A percentile compares a stretch with the other conserved stretches of the same genome.
phyloP scores from a whole-genome alignment of 2,113 vertebrate genomes.

The Jacana jacana region DNA sequence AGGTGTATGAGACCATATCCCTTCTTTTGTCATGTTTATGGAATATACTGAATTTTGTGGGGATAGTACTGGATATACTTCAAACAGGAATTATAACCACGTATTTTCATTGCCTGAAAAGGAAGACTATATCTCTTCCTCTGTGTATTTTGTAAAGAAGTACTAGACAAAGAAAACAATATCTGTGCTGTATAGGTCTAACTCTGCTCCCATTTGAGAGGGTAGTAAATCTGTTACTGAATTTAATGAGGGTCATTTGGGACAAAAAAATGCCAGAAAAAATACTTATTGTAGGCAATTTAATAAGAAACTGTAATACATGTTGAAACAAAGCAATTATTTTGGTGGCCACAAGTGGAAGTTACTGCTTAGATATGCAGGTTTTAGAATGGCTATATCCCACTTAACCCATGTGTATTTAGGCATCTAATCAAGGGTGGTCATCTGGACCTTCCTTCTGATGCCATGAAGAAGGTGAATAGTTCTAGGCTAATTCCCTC shows the following conservation, averaged over 20 bases:
- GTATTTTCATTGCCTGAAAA: conserved; percentile 12
- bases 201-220: neutral
- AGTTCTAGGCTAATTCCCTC: neutral
- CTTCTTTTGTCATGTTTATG: neutral
- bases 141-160: neutral
- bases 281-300: neutral
- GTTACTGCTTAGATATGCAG: neutral
- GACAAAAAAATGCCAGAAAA: conserved; percentile 3
- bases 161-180: neutral
- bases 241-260: neutral
- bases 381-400: neutral
- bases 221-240: conserved; percentile 11
- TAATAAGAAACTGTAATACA: conserved; percentile 11
- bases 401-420: neutral
- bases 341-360: neutral
- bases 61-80: neutral
- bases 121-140: neutral
- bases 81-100: neutral
- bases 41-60: neutral
- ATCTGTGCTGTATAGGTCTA: neutral
- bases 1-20: neutral
- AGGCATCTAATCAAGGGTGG: neutral
- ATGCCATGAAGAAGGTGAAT: neutral
- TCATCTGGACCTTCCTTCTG: neutral
- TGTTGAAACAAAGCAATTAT: neutral